Evolutionary conservation across 2,888 invertebrate genomes (phyloP), one percentile per base, ranked within the genome.

Genomic region (Nomada fabriciana): DNA sequence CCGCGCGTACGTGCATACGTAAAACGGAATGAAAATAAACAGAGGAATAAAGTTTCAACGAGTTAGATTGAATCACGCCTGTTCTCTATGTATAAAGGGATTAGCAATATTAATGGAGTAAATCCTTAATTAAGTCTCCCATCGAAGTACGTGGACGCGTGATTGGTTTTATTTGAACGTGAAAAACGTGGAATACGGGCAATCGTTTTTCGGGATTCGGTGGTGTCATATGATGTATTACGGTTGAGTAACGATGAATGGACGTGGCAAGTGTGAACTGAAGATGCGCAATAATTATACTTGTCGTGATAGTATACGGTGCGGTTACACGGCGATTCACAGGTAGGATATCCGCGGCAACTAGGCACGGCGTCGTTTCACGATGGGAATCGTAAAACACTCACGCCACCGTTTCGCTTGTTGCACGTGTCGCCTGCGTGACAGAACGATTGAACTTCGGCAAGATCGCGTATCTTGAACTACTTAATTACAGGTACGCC

Each of bases 381-480:
- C 69, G 29, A 29, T 63, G 53, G n/a, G 50, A 15, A 59, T 64
- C 64, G 64, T 53, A 55, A 74, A 74, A 57, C 55, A 23, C 11
- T 13, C 42, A n/a, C 57, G 52, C 18, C 36, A 64, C 53, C 52
- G 67, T 68, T 80, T 50, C 67, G 64, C 64, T 42, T 23, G 64
- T 47, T 64, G 47, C 72, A 53, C 59, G 63, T n/a, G 67, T 59
- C 67, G 47, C 13, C 9, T 15, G 29, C 43, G 55, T 29, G 69
- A 80, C 60, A 42, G 11, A 43, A 47, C 60, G 60, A 61, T 47
- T 73, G 52, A 11, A 55, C 50, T 43, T 57, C 18, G 60, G n/a
- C 52, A 18, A 75, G 64, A 69, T 75, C 57, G 20, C 71, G 53
- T 75, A 82, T 82, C 81, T 36, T 50, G 65, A 20, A 42, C 55